Conservation (phyloP, 37 sponge, comb jelly and placozoan species). For the Chondrosia reniformis region DNA sequence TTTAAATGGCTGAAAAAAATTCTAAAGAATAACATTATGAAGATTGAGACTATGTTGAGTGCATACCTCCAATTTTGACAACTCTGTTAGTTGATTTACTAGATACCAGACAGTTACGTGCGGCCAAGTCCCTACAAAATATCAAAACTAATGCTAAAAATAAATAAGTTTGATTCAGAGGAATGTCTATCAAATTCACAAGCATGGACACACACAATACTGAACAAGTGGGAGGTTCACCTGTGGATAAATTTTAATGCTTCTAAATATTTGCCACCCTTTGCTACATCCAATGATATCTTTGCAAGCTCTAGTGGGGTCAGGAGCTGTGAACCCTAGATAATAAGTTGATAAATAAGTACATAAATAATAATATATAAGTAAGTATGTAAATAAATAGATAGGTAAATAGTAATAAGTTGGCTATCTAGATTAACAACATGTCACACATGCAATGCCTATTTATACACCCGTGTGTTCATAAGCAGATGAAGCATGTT, state of each 20-base stretch:
- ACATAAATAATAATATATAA: too few relatives aligned
- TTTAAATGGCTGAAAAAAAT: too few relatives aligned
- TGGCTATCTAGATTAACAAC: too few relatives aligned
- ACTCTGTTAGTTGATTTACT: conserved; percentile 72
- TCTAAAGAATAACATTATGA: not conserved
- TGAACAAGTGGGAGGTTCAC: conserved; percentile 5
- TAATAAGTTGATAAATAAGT: too few relatives aligned
- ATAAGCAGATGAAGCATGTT: too few relatives aligned
- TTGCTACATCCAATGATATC: conserved; percentile 59
- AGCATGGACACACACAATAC: not conserved
- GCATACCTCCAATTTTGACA: conserved; percentile 78
- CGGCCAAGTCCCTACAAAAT: conserved; percentile 63
- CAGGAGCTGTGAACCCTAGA: conserved; percentile 63
- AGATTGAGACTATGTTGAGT: not conserved
- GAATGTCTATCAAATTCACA: not conserved
- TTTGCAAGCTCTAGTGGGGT: conserved; percentile 68
- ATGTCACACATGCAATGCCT: too few relatives aligned
- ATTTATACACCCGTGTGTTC: too few relatives aligned
- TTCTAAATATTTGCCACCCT: conserved; percentile 72
- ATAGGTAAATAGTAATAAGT: too few relatives aligned
- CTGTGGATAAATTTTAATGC: conserved; percentile 77
- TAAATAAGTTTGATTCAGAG: too few relatives aligned
- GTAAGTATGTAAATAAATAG: too few relatives aligned
- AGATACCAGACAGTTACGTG: conserved; percentile 81
- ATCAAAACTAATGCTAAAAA: not conserved